Evolutionary conservation across 2,113 vertebrate genomes (phyloP).

Genomic region (Lipotes vexillifer): DNA sequence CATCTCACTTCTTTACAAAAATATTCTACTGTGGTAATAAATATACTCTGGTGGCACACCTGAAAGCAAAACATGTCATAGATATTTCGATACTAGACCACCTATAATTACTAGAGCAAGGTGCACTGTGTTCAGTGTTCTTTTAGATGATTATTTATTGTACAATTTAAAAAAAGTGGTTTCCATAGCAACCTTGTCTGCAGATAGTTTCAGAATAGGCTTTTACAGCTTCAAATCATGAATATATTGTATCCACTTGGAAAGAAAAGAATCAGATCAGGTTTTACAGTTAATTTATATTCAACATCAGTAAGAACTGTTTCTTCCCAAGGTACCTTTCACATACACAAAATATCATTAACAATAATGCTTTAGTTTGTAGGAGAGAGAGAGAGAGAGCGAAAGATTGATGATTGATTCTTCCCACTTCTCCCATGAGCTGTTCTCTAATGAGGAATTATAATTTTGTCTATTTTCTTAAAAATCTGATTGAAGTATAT

Average conservation of each 20-base stretch:
- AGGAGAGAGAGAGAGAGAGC: not conserved
- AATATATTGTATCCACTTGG: slow-evolving; percentile 50
- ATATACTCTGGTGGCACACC: not conserved
- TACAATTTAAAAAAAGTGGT: slow-evolving; percentile 38
- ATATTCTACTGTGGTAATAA: slow-evolving; percentile 11
- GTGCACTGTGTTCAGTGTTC: slow-evolving; percentile 30
- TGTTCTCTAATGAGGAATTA: not conserved
- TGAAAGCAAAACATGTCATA: slow-evolving; percentile 28
- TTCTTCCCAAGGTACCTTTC: not conserved
- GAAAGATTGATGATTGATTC: not conserved
- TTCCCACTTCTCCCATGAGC: not conserved
- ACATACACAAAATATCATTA: slow-evolving; percentile 5
- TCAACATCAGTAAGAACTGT: slow-evolving; percentile 6
- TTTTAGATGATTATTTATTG: slow-evolving; percentile 69
- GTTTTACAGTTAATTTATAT: slow-evolving; percentile 52
- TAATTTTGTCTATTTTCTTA: not conserved
- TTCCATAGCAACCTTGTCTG: slow-evolving; percentile 68
- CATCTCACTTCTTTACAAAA: not conserved
- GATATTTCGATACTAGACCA: slow-evolving; percentile 22
- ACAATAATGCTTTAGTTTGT: not conserved
- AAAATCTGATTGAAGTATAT: not conserved
- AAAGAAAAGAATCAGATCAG: slow-evolving; percentile 1
- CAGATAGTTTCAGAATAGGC: slow-evolving; percentile 59
- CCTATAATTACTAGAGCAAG: slow-evolving; percentile 53
- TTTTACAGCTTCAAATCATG: slow-evolving; percentile 59